A percentile compares a stretch with the other conserved stretches of the same genome.
phyloP scores from a whole-genome alignment of 2,113 vertebrate genomes.

The Phrynocephalus versicolor region DNA sequence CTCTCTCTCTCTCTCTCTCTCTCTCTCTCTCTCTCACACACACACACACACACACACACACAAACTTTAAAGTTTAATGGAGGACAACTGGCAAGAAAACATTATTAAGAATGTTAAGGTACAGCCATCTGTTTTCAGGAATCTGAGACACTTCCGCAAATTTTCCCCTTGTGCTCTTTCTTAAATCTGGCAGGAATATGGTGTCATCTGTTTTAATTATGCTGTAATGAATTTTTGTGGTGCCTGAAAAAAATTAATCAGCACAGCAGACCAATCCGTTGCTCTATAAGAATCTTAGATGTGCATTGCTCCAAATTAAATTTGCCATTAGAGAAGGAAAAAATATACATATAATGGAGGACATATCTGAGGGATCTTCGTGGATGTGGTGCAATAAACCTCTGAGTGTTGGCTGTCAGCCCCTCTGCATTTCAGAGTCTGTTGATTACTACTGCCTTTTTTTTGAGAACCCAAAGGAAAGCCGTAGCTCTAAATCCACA shows the following conservation, averaged over 20 bases:
- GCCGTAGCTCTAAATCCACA: slow-evolving; percentile 29
- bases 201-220: slow-evolving; percentile 10
- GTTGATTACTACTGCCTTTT: slow-evolving; percentile 38
- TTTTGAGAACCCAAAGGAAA: slow-evolving; percentile 37
- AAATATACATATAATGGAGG: neutral
- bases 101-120: neutral
- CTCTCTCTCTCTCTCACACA: neutral
- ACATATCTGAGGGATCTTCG: neutral
- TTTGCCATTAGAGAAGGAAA: neutral
- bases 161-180: neutral
- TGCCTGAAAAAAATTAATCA: neutral
- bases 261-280: neutral
- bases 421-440: slow-evolving; percentile 10
- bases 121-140: slow-evolving; percentile 1
- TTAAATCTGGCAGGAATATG: slow-evolving; percentile 16
- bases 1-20: neutral
- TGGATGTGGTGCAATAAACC: slow-evolving; percentile 13
- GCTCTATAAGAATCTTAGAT: neutral
- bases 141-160: neutral
- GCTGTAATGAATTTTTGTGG: neutral
- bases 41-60: neutral
- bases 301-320: slow-evolving; percentile 44
- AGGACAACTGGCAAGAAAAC: neutral
- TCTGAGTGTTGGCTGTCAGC: slow-evolving; percentile 26
- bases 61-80: neutral